Evolutionary conservation across 2,113 vertebrate genomes (phyloP).

Genomic region (Sceloporus tristichus): DNA sequence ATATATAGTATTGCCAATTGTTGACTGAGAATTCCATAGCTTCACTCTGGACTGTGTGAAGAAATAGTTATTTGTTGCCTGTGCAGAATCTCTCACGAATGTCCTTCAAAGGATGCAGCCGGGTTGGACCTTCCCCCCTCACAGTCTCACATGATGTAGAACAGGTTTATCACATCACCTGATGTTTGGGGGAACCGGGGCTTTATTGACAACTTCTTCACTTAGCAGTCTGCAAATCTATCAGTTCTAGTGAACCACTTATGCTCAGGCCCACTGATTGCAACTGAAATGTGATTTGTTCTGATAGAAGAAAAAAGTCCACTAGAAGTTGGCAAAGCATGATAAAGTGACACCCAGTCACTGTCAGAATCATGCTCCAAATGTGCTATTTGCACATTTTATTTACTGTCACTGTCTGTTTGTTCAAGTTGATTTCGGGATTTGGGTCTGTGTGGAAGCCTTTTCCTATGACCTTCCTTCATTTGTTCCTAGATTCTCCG

Average conservation of each 20-base stretch:
- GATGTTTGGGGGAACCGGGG: neutral
- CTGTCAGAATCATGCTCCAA: neutral
- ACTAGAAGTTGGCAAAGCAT: rapidly evolving
- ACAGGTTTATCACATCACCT: neutral
- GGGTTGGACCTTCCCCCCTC: neutral
- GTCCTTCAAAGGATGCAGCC: neutral
- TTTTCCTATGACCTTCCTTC: slow-evolving; percentile 21
- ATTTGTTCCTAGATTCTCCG: slow-evolving; percentile 15
- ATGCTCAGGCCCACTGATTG: neutral
- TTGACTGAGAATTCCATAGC: neutral
- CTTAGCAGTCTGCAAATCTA: neutral
- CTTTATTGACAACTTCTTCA: neutral
- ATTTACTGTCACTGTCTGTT: neutral
- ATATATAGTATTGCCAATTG: neutral
- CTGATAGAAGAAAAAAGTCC: neutral
- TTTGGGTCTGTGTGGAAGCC: slow-evolving; percentile 26
- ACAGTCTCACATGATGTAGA: neutral
- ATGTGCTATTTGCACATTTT: neutral
- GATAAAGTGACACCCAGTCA: neutral
- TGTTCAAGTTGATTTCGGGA: neutral
- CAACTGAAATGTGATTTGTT: rapidly evolving
- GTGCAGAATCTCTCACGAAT: neutral
- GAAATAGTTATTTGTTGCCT: neutral
- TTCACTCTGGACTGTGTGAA: neutral
- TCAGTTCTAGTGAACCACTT: neutral